Evolutionary conservation across 2,888 invertebrate species (phyloP).

Genomic region (Phortica okadai): DNA sequence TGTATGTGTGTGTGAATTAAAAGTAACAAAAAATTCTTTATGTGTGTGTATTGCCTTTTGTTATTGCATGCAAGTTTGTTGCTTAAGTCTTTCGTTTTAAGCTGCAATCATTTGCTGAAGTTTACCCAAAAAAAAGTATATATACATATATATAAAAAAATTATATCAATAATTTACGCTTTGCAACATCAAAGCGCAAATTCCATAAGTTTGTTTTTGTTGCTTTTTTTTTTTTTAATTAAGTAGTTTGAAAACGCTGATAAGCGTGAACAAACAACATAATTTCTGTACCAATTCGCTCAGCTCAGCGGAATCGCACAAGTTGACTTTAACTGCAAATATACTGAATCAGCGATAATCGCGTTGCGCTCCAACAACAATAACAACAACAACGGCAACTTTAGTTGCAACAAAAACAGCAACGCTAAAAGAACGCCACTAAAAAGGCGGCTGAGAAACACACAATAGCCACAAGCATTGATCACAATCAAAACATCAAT

Average conservation of each 20-base stretch:
- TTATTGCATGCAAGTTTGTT: slow-evolving; percentile 34
- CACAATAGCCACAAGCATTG: slow-evolving; percentile 62
- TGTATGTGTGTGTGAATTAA: not conserved
- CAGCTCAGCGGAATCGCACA: not conserved
- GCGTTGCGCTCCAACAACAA: slow-evolving; percentile 40
- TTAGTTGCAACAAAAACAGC: slow-evolving; percentile 35
- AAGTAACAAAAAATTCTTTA: not conserved
- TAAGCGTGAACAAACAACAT: slow-evolving; percentile 56
- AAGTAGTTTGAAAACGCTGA: slow-evolving; percentile 53
- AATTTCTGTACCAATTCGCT: slow-evolving; percentile 66
- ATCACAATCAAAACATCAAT: slow-evolving; percentile 69
- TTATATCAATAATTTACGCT: too few relatives aligned
- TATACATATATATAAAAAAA: not conserved
- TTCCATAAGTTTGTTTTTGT: not conserved
- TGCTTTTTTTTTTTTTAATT: slow-evolving; percentile 57
- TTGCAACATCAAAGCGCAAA: not conserved
- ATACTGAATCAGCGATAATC: slow-evolving; percentile 22
- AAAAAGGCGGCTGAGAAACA: slow-evolving; percentile 11
- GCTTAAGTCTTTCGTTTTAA: slow-evolving; percentile 32
- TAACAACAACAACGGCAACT: slow-evolving; percentile 33
- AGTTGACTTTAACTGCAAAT: not conserved
- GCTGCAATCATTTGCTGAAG: not conserved
- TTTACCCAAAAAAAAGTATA: not conserved
- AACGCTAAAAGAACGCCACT: slow-evolving; percentile 13
- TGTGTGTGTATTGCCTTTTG: not conserved